Base-by-base conservation (phyloP, 92 coral and sea anemone genomes). In the Montipora capitata region DNA sequence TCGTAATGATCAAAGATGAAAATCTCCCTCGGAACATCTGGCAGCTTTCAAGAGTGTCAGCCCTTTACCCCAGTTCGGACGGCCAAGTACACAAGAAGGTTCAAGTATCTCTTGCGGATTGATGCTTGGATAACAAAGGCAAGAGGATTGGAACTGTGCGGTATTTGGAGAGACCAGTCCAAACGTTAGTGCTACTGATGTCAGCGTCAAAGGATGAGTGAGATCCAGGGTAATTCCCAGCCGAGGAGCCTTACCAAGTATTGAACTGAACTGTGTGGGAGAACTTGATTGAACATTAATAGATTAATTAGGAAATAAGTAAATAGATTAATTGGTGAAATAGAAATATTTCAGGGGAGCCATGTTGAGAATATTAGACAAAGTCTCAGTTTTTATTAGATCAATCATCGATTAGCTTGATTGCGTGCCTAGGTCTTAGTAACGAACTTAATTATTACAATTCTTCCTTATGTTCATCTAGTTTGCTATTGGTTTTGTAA, bases 31-130 rank as follows among this genome's bases (percentile, higher is more conserved):
- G 87, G n/a, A 83, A 52, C 65, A 4, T 13, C n/a, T 90, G 90
- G 90, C 68, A 90, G 40, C 72, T 85, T 6, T 82, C 86, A 7
- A 71, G 90, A 3, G 87, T 90, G 42, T 38, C 78, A 38, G 77
- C 94, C 15, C 74, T 74, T 0, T 79, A 90, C 70, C 90, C 90
- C 14, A 85, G 94, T 59, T 0, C 73, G 12, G 92, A 89, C 40
- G 92, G 92, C 2, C 69, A 49, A 54, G 89, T 89, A 20, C 85
- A 84, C 79, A 89, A 79, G 35, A 27, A 27, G 81, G 41, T 0
- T 20, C 40, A 66, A 66, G 7, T 66, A 16, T 9, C 72, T 16
- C 40, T 66, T 66, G 72, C 72, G 4, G 72, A 66, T 66, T 1
- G 72, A 35, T 16, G 41, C 10, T 20, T 66, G 0, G 72, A 66